Evolutionary conservation across 1,140 invertebrate genomes (phyloP).

Genomic region (Grapholita molesta): DNA sequence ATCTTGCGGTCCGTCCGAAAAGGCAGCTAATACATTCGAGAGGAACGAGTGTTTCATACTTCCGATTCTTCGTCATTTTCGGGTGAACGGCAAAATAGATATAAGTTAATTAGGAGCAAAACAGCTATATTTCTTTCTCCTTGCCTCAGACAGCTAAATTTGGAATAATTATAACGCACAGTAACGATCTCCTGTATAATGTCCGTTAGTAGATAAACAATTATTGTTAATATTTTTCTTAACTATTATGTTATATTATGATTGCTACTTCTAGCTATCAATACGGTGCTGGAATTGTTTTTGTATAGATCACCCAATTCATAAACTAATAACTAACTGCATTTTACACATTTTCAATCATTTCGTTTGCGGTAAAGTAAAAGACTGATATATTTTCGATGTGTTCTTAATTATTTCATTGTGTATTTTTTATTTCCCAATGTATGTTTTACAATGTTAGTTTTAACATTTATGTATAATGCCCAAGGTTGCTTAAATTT

Average conservation of each 20-base stretch:
- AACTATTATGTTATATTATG: neutral
- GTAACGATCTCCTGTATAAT: conserved; percentile 34
- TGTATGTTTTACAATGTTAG: neutral
- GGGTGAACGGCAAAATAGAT: neutral
- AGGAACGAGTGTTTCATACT: neutral
- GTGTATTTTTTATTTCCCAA: conserved; percentile 20
- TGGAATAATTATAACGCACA: conserved; percentile 27
- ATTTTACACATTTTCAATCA: conserved; percentile 28
- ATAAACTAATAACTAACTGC: conserved; percentile 44
- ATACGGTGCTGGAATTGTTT: conserved; percentile 7
- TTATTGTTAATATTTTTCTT: conserved; percentile 14
- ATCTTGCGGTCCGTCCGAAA: neutral
- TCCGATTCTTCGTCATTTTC: neutral
- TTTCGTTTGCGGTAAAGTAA: conserved; percentile 39
- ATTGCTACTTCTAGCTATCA: neutral
- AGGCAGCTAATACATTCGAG: neutral
- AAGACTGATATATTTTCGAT: conserved; percentile 58
- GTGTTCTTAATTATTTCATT: conserved; percentile 42
- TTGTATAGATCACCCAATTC: conserved; percentile 3
- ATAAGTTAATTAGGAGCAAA: neutral
- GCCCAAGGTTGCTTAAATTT: neutral
- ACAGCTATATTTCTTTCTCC: neutral
- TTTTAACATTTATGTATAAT: neutral
- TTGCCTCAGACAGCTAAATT: neutral
- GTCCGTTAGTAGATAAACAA: conserved; percentile 17